Conservation (phyloP, 2,113 vertebrate genomes). For the Uria aalge region DNA sequence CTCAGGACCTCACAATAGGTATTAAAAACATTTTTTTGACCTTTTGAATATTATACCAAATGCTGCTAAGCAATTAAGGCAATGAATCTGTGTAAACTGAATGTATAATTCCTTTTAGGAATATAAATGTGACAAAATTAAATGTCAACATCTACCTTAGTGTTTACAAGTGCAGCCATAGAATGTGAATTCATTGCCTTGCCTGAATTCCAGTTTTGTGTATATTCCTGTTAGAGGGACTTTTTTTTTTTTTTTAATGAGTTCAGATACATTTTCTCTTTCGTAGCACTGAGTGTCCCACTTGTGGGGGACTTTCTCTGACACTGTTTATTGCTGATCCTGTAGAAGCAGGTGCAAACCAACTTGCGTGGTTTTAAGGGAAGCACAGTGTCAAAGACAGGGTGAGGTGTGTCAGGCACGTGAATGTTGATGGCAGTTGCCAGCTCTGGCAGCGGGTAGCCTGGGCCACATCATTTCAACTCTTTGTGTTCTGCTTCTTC, state of each 20-base stretch:
- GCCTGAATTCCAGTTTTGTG: not conserved
- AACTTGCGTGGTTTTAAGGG: not conserved
- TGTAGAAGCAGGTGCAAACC: not conserved
- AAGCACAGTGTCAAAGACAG: not conserved
- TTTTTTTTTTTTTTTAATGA: not conserved
- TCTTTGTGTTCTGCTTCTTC: not conserved
- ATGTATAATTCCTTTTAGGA: not conserved
- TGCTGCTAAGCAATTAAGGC: constrained; percentile 19
- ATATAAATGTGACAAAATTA: constrained; percentile 13
- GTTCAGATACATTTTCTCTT: not conserved
- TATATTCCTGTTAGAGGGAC: not conserved
- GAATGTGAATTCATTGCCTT: not conserved
- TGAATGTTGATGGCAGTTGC: not conserved
- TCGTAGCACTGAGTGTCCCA: not conserved
- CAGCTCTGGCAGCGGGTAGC: not conserved
- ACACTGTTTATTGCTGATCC: not conserved
- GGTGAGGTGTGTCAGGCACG: not conserved
- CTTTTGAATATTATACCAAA: not conserved
- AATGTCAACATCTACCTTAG: constrained; percentile 27
- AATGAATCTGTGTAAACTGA: constrained; percentile 20
- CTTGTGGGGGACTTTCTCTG: not conserved
- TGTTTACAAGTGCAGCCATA: not conserved
- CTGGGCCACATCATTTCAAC: not conserved
- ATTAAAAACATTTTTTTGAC: not conserved
- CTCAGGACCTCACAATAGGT: not conserved